A percentile compares a stretch with the other conserved stretches of the same genome.
These are phyloP conservation scores for Apistogramma diplotaenia DNA, from an alignment of 2,113 vertebrate species.

Conservation along the genomic window DNA sequence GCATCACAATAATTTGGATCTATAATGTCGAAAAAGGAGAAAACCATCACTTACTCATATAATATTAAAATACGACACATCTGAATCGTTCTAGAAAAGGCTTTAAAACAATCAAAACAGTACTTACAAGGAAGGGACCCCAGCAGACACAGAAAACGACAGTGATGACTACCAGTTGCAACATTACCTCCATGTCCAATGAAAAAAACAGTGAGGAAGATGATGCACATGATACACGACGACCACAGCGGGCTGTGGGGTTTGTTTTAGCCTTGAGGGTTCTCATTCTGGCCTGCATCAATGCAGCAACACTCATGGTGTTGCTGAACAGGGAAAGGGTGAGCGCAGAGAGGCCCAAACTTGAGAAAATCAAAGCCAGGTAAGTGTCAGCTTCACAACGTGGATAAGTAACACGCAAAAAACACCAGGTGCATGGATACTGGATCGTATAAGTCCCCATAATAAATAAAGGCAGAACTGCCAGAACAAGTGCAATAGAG, in stretches of 20 bases:
- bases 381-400: conserved; percentile 59
- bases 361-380: conserved; percentile 78
- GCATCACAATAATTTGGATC: conserved; percentile 63
- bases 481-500: conserved; percentile 70
- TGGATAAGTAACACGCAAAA: conserved; percentile 67
- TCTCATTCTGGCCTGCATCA: conserved; percentile 76
- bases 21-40: conserved; percentile 11
- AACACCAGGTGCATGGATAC: conserved; percentile 83
- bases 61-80: background rate
- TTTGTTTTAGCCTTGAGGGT: background rate
- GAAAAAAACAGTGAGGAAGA: conserved; percentile 51
- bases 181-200: conserved; percentile 85
- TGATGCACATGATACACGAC: conserved; percentile 6
- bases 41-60: background rate
- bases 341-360: conserved; percentile 79
- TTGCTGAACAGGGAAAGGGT: conserved; percentile 80
- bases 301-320: conserved; percentile 74
- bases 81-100: background rate
- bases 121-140: conserved; percentile 84
- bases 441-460: conserved; percentile 79
- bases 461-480: conserved; percentile 75
- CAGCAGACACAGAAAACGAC: conserved; percentile 85
- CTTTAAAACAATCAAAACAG: background rate
- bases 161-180: conserved; percentile 82
- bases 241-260: background rate